Conservation (phyloP, 2,888 invertebrate genomes). For the Agrochola litura region DNA sequence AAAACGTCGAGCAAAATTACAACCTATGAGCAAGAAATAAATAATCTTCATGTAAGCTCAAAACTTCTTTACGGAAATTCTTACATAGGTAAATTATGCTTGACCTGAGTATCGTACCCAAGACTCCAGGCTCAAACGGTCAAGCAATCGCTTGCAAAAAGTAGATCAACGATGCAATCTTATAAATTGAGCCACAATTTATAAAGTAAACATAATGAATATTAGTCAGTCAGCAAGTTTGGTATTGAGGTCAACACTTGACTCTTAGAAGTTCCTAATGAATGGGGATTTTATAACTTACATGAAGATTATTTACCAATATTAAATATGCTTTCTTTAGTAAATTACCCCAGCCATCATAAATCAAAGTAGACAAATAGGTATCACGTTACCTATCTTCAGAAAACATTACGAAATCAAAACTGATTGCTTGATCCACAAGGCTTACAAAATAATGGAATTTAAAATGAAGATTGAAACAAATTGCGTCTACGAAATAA, state of each 20-base stretch:
- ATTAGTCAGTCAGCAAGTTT: no score
- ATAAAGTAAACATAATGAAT: no score
- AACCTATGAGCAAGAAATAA: neutral
- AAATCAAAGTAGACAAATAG: neutral
- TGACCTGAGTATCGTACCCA: neutral
- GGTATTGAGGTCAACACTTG: no score
- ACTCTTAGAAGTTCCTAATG: no score
- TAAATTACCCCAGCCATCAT: neutral
- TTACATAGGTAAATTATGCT: neutral
- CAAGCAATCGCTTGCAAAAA: no score
- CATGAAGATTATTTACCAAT: no score
- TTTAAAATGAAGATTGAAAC: slow-evolving; percentile 32
- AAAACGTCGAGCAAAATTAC: neutral
- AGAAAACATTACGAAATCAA: slow-evolving; percentile 14
- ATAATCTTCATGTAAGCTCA: no score
- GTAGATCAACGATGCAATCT: no score
- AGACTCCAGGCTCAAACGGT: no score
- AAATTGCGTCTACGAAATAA: slow-evolving; percentile 21
- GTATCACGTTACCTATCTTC: neutral
- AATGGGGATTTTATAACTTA: no score
- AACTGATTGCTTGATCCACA: slow-evolving; percentile 15
- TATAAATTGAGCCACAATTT: no score
- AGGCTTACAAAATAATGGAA: slow-evolving; percentile 39
- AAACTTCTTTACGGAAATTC: neutral
- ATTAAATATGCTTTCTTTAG: no score